phyloP scores from a whole-genome alignment of 2,797 vertebrate species.

The Lycodopsis pacificus region DNA sequence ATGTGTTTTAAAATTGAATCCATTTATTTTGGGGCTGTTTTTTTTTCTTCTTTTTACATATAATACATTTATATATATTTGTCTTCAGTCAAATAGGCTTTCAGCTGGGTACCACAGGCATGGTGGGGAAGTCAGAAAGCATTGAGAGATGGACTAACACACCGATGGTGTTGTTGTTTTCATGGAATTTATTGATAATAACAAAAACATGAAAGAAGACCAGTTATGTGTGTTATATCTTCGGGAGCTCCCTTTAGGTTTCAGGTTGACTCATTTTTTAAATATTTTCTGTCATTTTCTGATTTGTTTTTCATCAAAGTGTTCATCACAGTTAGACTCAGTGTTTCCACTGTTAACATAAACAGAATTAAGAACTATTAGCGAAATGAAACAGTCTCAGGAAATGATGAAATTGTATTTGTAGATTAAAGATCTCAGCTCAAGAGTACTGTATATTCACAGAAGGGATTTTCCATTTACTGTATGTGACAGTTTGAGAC shows the following conservation, averaged over 20 bases:
- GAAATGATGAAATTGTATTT: neutral
- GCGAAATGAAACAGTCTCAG: conserved; percentile 17
- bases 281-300: neutral
- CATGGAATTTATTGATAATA: neutral
- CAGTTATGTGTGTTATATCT: neutral
- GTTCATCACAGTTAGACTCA: neutral
- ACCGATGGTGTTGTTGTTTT: neutral
- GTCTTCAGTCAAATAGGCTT: neutral
- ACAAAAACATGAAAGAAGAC: neutral
- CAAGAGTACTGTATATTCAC: conserved; percentile 20
- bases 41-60: neutral
- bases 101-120: neutral
- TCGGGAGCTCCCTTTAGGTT: neutral
- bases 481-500: conserved; percentile 1
- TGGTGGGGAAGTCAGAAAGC: neutral
- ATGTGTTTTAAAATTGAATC: neutral
- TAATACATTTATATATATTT: neutral
- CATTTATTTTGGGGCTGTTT: neutral
- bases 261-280: conserved; percentile 17
- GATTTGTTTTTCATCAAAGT: neutral
- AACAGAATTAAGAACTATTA: neutral
- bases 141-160: neutral
- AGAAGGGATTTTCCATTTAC: conserved; percentile 25
- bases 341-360: neutral
- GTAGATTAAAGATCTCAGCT: conserved; percentile 1